These are phyloP conservation scores for Notolabrus celidotus DNA, from an alignment of 2,797 vertebrate species.

Conservation along the genomic window DNA sequence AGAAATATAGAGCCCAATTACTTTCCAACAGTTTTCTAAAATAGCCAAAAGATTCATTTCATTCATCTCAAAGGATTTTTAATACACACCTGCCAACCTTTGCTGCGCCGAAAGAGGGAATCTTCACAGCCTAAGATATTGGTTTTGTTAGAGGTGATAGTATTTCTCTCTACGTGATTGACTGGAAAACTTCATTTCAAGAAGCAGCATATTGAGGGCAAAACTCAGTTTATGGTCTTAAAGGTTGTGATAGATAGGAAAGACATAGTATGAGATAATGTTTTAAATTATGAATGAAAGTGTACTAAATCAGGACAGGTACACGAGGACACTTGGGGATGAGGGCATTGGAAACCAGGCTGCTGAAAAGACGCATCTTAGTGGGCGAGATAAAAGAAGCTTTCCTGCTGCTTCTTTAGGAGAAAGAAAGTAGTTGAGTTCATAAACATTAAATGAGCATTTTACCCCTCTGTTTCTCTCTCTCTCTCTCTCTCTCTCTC, in stretches of 20 bases:
- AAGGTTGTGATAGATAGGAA: not conserved
- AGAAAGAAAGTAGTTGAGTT: conserved; percentile 36
- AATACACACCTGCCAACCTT: too few relatives aligned
- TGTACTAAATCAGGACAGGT: conserved; percentile 26
- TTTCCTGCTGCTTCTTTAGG: conserved; percentile 41
- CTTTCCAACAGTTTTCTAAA: too few relatives aligned
- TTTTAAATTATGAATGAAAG: conserved; percentile 45
- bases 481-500: not conserved
- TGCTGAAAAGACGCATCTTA: conserved; percentile 24
- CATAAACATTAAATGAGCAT: conserved; percentile 66
- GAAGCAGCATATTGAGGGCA: not conserved
- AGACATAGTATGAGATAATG: not conserved
- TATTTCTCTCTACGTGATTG: not conserved
- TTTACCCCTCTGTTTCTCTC: not conserved
- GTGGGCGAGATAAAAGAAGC: conserved; percentile 12
- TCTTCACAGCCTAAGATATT: not conserved
- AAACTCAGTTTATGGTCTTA: not conserved
- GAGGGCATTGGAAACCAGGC: conserved; percentile 18
- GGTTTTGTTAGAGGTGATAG: not conserved
- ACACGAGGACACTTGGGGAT: not conserved
- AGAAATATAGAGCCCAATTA: too few relatives aligned
- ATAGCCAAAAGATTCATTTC: too few relatives aligned
- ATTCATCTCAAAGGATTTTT: too few relatives aligned
- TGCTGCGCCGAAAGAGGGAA: too few relatives aligned
- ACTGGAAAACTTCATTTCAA: not conserved